These are phyloP conservation scores for Polylopha cassiicola DNA, from an alignment of 2,888 invertebrate species.

Conservation along the genomic window DNA sequence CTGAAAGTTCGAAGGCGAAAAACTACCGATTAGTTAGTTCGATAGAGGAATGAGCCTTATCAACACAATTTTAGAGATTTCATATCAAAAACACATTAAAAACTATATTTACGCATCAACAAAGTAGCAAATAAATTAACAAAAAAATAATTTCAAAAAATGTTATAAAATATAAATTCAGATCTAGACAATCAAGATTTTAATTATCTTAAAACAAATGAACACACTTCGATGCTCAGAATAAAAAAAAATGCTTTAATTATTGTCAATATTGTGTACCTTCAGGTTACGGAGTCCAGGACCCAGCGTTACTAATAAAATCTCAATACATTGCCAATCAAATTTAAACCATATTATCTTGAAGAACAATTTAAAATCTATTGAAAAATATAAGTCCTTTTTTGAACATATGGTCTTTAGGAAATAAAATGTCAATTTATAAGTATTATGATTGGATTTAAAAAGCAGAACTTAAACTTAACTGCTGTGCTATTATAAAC, in stretches of 20 bases:
- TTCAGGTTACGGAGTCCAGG: too few relatives aligned
- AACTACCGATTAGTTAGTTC: too few relatives aligned
- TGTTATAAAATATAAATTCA: conserved; percentile 12
- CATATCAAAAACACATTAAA: background rate
- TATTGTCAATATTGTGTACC: too few relatives aligned
- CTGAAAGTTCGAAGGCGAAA: too few relatives aligned
- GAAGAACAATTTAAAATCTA: too few relatives aligned
- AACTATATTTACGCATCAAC: conserved; percentile 2
- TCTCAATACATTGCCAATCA: too few relatives aligned
- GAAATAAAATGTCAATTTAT: too few relatives aligned
- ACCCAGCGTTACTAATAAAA: too few relatives aligned
- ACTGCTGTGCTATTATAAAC: background rate
- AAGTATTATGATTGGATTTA: conserved; percentile 1
- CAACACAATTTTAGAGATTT: background rate
- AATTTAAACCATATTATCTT: too few relatives aligned
- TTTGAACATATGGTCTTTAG: too few relatives aligned
- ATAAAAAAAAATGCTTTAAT: too few relatives aligned
- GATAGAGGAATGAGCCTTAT: background rate
- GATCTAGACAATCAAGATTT: conserved; percentile 9
- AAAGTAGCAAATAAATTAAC: conserved; percentile 5
- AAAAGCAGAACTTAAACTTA: conserved; percentile 3
- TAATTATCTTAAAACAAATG: conserved; percentile 1
- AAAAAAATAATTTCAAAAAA: conserved; percentile 1
- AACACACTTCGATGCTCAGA: conserved; percentile 2
- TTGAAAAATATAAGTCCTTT: too few relatives aligned